These are phyloP conservation scores for Prunella fulvescens DNA, from an alignment of 2,113 vertebrate species.

Conservation along the genomic window DNA sequence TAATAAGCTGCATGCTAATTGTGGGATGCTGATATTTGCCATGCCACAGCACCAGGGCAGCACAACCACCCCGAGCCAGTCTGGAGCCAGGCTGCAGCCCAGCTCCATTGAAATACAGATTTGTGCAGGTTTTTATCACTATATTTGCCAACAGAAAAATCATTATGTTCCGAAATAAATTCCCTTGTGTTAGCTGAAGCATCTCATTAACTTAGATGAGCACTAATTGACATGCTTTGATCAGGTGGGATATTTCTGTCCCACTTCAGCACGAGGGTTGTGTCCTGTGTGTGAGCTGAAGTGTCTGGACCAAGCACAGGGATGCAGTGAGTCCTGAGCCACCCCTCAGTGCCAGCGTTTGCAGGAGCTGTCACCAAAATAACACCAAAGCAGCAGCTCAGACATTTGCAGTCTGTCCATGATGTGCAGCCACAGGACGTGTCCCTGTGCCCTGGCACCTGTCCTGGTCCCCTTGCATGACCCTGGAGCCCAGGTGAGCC, in stretches of 20 bases:
- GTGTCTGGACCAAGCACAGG: not conserved
- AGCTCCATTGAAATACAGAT: not conserved
- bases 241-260: not conserved
- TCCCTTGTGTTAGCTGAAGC: not conserved
- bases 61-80: fast-evolving
- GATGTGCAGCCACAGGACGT: fast-evolving
- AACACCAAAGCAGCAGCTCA: fast-evolving
- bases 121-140: not conserved
- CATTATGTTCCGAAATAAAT: not conserved
- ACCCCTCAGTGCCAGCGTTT: fast-evolving
- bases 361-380: not conserved
- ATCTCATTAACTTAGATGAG: not conserved
- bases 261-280: not conserved
- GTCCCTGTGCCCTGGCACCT: not conserved
- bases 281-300: not conserved
- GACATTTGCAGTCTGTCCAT: not conserved
- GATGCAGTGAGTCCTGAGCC: not conserved
- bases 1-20: conserved; percentile 23
- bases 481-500: not conserved
- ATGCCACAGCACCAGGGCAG: not conserved
- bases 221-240: not conserved
- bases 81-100: not conserved
- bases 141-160: not conserved
- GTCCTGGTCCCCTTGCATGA: not conserved
- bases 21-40: not conserved